phyloP scores from a whole-genome alignment of 1,140 invertebrate species.

The Lasioglossum albipes region DNA sequence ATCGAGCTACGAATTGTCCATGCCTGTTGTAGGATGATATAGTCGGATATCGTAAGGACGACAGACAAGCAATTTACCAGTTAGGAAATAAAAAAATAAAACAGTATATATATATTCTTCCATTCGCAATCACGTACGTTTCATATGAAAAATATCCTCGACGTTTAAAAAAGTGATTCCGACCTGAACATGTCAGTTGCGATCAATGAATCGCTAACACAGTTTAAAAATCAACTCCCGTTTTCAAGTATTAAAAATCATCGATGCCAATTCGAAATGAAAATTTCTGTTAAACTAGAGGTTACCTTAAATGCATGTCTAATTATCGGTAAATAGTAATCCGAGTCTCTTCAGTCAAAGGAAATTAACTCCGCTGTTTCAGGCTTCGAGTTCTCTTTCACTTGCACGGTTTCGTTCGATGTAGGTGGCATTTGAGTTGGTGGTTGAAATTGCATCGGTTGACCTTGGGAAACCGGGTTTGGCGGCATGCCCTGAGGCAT shows the following conservation, averaged over 20 bases:
- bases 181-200: neutral
- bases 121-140: neutral
- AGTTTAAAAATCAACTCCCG: slow-evolving; percentile 12
- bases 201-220: neutral
- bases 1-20: no score
- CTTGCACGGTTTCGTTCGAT: slow-evolving; percentile 42
- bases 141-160: neutral
- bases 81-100: no score
- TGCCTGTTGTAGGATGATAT: neutral
- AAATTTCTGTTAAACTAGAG: slow-evolving; percentile 18
- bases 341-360: slow-evolving; percentile 68
- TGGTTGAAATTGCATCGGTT: slow-evolving; percentile 55
- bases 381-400: slow-evolving; percentile 66
- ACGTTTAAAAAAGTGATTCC: neutral
- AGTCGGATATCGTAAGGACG: neutral
- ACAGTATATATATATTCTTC: no score
- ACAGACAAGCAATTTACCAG: no score
- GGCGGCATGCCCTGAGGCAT: slow-evolving; percentile 50
- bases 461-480: slow-evolving; percentile 45
- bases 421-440: slow-evolving; percentile 35
- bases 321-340: slow-evolving; percentile 22
- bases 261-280: slow-evolving; percentile 12
- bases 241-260: slow-evolving; percentile 10
- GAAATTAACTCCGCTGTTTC: slow-evolving; percentile 77
- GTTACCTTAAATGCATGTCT: slow-evolving; percentile 49